These are phyloP conservation scores for Drosophila yakuba DNA, from an alignment of 1,140 invertebrate genomes.

Conservation along the genomic window DNA sequence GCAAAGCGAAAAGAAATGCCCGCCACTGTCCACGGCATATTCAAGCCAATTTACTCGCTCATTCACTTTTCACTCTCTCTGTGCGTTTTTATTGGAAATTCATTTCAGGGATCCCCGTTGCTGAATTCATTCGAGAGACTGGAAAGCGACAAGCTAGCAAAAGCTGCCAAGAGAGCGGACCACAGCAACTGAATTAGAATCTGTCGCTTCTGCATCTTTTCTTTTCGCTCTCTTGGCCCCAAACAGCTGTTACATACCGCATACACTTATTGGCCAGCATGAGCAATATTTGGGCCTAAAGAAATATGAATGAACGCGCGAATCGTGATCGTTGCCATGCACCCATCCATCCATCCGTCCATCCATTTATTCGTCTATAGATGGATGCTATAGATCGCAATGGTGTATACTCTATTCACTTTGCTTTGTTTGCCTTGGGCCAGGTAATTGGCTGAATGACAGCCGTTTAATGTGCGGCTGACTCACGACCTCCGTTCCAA, in stretches of 20 bases:
- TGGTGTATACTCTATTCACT: slow-evolving; percentile 10
- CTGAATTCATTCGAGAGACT: slow-evolving; percentile 65
- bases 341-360: slow-evolving; percentile 60
- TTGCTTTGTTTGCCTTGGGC: slow-evolving; percentile 54
- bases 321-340: slow-evolving; percentile 30
- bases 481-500: slow-evolving; percentile 33
- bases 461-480: slow-evolving; percentile 57
- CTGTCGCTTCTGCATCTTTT: slow-evolving; percentile 13
- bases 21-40: slow-evolving; percentile 29
- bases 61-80: not conserved
- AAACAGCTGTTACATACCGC: slow-evolving; percentile 45
- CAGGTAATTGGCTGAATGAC: slow-evolving; percentile 74
- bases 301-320: slow-evolving; percentile 49
- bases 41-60: slow-evolving; percentile 51
- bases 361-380: slow-evolving; percentile 52
- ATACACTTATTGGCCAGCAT: slow-evolving; percentile 14
- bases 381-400: slow-evolving; percentile 19
- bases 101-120: slow-evolving; percentile 60
- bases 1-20: slow-evolving; percentile 75
- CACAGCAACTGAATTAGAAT: not conserved
- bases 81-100: not conserved
- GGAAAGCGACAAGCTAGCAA: slow-evolving; percentile 54
- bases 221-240: not conserved
- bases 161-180: slow-evolving; percentile 8
- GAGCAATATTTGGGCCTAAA: slow-evolving; percentile 69